Base-by-base conservation (phyloP, 2,888 invertebrate genomes). In the Nephrotoma guestfalica region DNA sequence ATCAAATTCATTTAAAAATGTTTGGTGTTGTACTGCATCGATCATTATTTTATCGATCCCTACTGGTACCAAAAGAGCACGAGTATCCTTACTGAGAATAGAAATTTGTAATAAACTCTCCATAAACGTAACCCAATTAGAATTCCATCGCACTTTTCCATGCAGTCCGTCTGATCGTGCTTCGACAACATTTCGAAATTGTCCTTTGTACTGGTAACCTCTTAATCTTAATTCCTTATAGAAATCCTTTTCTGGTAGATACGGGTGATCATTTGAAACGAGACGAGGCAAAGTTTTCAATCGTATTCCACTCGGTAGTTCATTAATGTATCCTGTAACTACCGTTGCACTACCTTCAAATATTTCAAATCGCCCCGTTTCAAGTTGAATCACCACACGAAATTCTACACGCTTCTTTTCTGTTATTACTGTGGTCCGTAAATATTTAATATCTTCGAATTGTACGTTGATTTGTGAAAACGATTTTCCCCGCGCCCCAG, bases 71-170 rank as follows among this genome's bases (percentile, higher is more conserved):
- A 94, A 93, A 3, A 97, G 93, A 3, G 94, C 93, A 41, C 96
- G 93, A 0, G 94, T 93, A 88, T 95, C 94, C 87, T 94, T 93
- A 41, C 94, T 94, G 41, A 97, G 90, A 86, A 97, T 94, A 89
- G 94, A 93, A 89, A 96, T 94, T 91, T 98, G 98, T 13, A 98
- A 92, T 94, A 98, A 95, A 47, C 96, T 95, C 91, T 98, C 98
- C 92, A 98, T 94, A 91, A 97, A 97, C 2, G 96, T 94, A 6
- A 96, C 95, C 97, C 97, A 98, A 91, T 97, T 96, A 89, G 94
- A 95, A 86, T 93, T 93, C 97, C 97, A 97, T 86, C 93, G 90
- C 6, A 89, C 90, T 90, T 89, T 89, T 5, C 91, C 92, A 45
- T 89, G 90, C 0, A 89, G 86, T 0, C 92, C 91, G 88, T 91